Percentiles rank a stretch among this genome's conserved stretches.
phyloP scores from a whole-genome alignment of 1,140 invertebrate species.

The Cataglyphis hispanica region DNA sequence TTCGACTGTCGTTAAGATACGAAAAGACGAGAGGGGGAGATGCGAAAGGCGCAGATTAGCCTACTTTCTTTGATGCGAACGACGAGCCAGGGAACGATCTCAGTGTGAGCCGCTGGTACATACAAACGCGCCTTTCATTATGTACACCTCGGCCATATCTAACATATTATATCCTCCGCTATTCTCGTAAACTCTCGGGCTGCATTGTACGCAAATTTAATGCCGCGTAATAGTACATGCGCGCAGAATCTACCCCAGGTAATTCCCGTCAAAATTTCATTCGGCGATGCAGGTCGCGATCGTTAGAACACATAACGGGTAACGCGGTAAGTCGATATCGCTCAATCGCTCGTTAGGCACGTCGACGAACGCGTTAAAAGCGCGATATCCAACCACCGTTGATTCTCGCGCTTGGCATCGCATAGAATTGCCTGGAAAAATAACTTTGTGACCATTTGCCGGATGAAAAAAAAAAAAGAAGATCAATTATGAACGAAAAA shows the following conservation, averaged over 20 bases:
- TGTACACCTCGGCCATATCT: slow-evolving; percentile 16
- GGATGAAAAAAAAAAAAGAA: neutral
- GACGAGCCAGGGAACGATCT: slow-evolving; percentile 15
- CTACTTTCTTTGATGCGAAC: slow-evolving; percentile 31
- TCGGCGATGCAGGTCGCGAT: slow-evolving; percentile 38
- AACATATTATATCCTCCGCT: slow-evolving; percentile 55
- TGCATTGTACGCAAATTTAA: slow-evolving; percentile 68
- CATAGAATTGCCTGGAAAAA: neutral
- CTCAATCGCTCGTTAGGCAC: slow-evolving; percentile 28
- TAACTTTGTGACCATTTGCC: neutral
- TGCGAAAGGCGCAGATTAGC: slow-evolving; percentile 35
- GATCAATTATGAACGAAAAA: neutral
- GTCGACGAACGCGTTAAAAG: neutral
- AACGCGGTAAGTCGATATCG: slow-evolving; percentile 46
- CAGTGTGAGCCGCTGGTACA: slow-evolving; percentile 13
- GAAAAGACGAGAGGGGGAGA: neutral
- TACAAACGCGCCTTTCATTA: slow-evolving; percentile 34
- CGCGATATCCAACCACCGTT: neutral
- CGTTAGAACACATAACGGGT: slow-evolving; percentile 50
- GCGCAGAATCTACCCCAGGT: slow-evolving; percentile 31
- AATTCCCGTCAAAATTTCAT: slow-evolving; percentile 64
- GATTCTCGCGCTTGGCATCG: neutral
- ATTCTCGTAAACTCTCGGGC: slow-evolving; percentile 47
- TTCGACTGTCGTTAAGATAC: slow-evolving; percentile 8
- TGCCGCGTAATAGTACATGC: slow-evolving; percentile 62